Conservation (phyloP, 2,888 invertebrate genomes). For the Papilio protenor region DNA sequence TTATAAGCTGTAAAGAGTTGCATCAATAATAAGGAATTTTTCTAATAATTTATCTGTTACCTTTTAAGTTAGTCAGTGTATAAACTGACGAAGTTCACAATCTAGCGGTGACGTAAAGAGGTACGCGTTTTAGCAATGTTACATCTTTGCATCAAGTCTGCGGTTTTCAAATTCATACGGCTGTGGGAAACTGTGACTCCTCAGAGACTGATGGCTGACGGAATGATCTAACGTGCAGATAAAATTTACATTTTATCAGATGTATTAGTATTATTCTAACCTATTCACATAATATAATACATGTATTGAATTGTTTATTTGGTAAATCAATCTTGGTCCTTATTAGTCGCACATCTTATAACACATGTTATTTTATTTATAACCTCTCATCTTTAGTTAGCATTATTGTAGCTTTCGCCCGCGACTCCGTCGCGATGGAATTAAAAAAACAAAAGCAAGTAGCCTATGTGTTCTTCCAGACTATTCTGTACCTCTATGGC, state of each 20-base stretch:
- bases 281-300: constrained; percentile 8
- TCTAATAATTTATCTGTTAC: too few relatives aligned
- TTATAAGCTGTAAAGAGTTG: too few relatives aligned
- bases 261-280: constrained; percentile 17
- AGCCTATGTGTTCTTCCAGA: too few relatives aligned
- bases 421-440: too few relatives aligned
- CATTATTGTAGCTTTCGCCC: too few relatives aligned
- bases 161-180: constrained; percentile 67
- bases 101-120: neutral
- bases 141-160: constrained; percentile 58
- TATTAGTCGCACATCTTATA: neutral
- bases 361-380: neutral
- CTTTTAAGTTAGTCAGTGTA: too few relatives aligned
- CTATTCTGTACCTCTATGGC: too few relatives aligned
- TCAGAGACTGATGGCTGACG: constrained; percentile 35
- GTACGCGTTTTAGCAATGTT: constrained; percentile 57
- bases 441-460: too few relatives aligned
- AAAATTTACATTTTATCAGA: constrained; percentile 31
- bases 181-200: constrained; percentile 62
- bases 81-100: neutral
- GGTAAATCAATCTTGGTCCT: neutral
- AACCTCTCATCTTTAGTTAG: too few relatives aligned
- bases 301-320: neutral
- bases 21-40: too few relatives aligned
- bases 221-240: constrained; percentile 30